Percentiles rank a stretch among this genome's conserved stretches.
Evolutionary conservation across 2,797 vertebrate genomes (phyloP).

Genomic region (Aldrovandia affinis): DNA sequence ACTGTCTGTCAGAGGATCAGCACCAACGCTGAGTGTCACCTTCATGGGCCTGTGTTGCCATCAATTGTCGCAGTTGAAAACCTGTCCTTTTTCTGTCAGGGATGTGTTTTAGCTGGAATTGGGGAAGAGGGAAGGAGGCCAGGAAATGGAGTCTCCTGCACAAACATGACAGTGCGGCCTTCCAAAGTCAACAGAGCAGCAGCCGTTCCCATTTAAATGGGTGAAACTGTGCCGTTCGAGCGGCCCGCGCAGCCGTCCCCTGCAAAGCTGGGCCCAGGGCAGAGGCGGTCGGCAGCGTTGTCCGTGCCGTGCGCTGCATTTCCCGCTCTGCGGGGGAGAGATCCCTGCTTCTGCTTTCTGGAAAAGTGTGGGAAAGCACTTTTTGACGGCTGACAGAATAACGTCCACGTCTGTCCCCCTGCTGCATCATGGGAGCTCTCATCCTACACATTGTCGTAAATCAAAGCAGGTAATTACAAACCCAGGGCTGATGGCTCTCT

Average conservation of each 20-base stretch:
- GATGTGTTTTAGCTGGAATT: conserved; percentile 1
- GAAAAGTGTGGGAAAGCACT: not conserved
- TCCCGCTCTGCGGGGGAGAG: conserved; percentile 10
- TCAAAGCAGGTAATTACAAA: not conserved
- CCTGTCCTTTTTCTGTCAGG: not conserved
- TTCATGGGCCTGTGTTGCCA: not conserved
- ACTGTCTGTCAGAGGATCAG: not conserved
- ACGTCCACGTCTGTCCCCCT: not conserved
- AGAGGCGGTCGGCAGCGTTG: conserved; percentile 17
- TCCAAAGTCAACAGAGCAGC: conserved; percentile 34
- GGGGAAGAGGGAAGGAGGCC: conserved; percentile 24
- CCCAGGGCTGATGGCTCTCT: not conserved
- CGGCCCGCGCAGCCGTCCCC: conserved; percentile 8
- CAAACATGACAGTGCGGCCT: not conserved
- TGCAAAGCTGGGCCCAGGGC: not conserved
- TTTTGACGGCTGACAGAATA: conserved; percentile 18
- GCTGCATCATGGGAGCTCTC: not conserved
- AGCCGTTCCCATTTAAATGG: conserved; percentile 32
- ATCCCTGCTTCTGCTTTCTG: not conserved
- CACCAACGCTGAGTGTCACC: not conserved
- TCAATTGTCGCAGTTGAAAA: not conserved
- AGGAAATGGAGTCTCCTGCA: not conserved
- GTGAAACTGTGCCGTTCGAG: conserved; percentile 1
- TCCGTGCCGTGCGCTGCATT: not conserved
- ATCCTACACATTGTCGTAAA: not conserved